Evolutionary conservation across 2,797 vertebrate species (phyloP).

Genomic region (Eurystomus glaucurus): DNA sequence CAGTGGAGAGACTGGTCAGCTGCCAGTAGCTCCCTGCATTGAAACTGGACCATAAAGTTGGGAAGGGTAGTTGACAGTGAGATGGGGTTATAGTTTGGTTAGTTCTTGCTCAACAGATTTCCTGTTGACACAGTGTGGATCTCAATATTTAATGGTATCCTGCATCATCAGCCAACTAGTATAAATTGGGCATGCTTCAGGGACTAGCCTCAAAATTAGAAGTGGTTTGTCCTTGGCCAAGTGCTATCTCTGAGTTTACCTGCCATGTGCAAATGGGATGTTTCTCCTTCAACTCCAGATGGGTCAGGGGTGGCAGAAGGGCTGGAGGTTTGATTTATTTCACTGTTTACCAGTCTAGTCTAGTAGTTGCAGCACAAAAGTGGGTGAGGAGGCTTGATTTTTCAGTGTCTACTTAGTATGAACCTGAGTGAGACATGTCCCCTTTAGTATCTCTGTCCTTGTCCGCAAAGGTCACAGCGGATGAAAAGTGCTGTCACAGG

Average conservation of each 20-base stretch:
- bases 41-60: not conserved
- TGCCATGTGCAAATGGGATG: not conserved
- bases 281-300: not conserved
- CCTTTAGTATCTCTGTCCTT: not conserved
- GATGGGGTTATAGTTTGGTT: not conserved
- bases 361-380: not conserved
- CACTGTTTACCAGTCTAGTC: not conserved
- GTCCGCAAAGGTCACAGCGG: not conserved
- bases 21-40: not conserved
- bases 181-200: not conserved
- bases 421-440: not conserved
- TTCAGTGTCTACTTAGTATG: not conserved
- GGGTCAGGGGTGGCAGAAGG: not conserved
- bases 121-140: not conserved
- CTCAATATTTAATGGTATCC: not conserved
- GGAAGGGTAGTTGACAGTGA: not conserved
- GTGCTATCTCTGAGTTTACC: not conserved
- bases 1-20: not conserved
- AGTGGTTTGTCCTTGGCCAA: not conserved
- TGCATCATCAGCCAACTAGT: not conserved
- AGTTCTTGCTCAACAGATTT: conserved; percentile 46
- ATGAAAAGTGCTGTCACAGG: not conserved
- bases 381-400: not conserved
- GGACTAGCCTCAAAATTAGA: not conserved
- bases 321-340: not conserved